phyloP scores from a whole-genome alignment of 2,113 vertebrate genomes.

The Tupaia chinensis region DNA sequence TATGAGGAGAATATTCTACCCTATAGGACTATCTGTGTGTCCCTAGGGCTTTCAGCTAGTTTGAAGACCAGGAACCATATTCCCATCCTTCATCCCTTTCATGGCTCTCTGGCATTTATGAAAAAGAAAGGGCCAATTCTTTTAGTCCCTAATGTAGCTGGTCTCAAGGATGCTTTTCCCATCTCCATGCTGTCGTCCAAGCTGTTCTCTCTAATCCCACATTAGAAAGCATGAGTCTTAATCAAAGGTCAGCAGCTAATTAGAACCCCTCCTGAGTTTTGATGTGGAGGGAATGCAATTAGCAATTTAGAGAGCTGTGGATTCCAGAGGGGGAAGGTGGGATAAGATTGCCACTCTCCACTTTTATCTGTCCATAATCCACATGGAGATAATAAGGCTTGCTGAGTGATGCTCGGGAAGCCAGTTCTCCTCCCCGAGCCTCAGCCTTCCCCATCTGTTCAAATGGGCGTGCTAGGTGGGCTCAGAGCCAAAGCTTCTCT shows the following conservation, averaged over 20 bases:
- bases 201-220: too few relatives aligned
- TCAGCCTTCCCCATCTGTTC: conserved; percentile 37
- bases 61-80: background rate
- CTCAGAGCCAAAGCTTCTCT: background rate
- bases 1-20: accelerated
- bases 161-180: background rate
- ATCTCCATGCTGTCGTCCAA: background rate
- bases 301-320: background rate
- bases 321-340: background rate
- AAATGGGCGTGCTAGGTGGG: background rate
- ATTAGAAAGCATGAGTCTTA: background rate
- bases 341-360: background rate
- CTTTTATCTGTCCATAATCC: background rate
- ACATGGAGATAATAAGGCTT: background rate
- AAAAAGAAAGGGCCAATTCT: background rate
- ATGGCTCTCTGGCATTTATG: too few relatives aligned
- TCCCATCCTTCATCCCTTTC: accelerated
- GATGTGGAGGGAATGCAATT: background rate
- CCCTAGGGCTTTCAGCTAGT: too few relatives aligned
- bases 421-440: background rate
- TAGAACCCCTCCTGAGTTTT: background rate
- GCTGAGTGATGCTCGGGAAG: background rate
- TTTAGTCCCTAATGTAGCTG: accelerated
- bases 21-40: accelerated
- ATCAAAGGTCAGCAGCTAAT: background rate